Evolutionary conservation across 2,113 vertebrate species (phyloP), one percentile per base, ranked within the genome.

Genomic region (Oplegnathus fasciatus): DNA sequence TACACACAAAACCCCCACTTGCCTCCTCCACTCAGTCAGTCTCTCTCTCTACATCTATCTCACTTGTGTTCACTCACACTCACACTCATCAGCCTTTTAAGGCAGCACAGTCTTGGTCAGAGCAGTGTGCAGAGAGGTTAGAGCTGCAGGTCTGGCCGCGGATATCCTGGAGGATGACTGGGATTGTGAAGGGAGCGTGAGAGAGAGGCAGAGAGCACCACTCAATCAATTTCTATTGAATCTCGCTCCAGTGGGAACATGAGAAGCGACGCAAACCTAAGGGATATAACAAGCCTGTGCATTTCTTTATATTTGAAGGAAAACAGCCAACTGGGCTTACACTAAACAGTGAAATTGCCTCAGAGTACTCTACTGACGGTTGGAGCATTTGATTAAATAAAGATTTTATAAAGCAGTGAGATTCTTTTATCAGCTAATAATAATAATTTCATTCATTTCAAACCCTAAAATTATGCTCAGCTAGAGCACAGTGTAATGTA

Each of bases 221-320:
- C 83, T 91, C 88, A 92, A 86, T 94, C 92, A 91, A 90, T 93
- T 88, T 74, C 79, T 89, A 92, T 89, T 91, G 84, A 91, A 85
- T 74, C 74, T 80, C 80, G 67, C 83, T 75, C 85, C 68, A 77
- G 72, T 80, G 86, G 80, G 77, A 93, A 85, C 77, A 78, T 67
- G 78, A 88, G 85, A 83, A 85, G 40, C 22, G 24, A 85, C 84
- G 46, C 17, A 66, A 75, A 80, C 60, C 48, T 57, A 10, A 32
- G 66, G 75, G 69, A 87, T 84, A 26, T n/a, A 71, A 80, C 22
- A 75, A 17, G 30, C 55, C 60, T 20, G 9, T 57, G 84, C 28
- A 74, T 82, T 83, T 64, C 70, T 81, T 71, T 69, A 40, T 40
- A 75, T 72, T 26, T 75, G 17, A 32, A 50, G 64, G 26, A 71